Evolutionary conservation across 2,113 vertebrate species (phyloP).

Genomic region (Martes martes): DNA sequence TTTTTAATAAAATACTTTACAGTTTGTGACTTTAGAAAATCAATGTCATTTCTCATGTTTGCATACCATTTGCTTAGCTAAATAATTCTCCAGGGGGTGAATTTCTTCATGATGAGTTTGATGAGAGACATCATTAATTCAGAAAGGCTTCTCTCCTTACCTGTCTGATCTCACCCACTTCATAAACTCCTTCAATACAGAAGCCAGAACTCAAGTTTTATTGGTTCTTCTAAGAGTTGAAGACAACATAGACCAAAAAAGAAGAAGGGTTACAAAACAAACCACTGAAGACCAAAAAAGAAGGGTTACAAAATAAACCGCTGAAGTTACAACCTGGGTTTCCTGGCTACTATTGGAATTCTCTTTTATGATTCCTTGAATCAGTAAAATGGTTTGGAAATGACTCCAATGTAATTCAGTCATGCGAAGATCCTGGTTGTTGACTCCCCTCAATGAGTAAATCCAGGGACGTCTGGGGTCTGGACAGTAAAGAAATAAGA

Average conservation of each 20-base stretch:
- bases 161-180: background rate
- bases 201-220: background rate
- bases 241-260: background rate
- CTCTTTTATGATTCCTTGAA: background rate
- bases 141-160: background rate
- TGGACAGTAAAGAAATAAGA: background rate
- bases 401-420: background rate
- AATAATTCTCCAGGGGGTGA: background rate
- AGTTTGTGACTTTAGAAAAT: conserved; percentile 32
- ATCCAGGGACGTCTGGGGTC: background rate
- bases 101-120: background rate
- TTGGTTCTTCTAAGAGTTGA: background rate
- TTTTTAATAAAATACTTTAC: background rate
- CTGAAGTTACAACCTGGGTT: background rate
- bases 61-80: background rate
- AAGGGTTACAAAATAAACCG: background rate
- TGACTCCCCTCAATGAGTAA: background rate
- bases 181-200: background rate
- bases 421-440: background rate
- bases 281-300: too few species aligned
- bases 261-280: too few species aligned
- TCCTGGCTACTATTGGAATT: background rate
- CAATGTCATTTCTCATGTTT: background rate
- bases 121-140: background rate
- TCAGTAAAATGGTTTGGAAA: background rate